Base-by-base conservation (phyloP, 2,113 vertebrate genomes). In the Cricetomys ansorgei region DNA sequence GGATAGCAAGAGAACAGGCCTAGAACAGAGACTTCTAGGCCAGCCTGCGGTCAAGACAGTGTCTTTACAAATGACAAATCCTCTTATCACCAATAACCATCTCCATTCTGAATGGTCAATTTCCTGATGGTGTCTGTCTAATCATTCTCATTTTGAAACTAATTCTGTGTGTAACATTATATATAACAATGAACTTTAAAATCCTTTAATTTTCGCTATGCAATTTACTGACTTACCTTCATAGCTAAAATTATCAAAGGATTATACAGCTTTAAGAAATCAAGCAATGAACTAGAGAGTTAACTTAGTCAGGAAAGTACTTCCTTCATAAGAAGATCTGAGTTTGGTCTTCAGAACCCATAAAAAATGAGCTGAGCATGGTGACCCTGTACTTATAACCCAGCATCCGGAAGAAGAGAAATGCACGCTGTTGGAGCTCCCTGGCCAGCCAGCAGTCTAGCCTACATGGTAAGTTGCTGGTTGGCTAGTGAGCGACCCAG, bases 121-220 rank as follows among this genome's bases (percentile, higher is more conserved):
- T 27, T 73, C 75, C 86, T 37, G 19, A 45, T 1, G 19, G 34
- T 6, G 59, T 12, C 53, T 69, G 62, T 85, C 43, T 50, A 43
- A 84, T 79, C 48, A 85, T 65, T 92, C 92, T 81, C 55, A 75
- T 65, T 92, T 94, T 81, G 37, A 85, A 80, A 81, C 12, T 70
- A 13, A 1, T 31, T 34, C 21, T 45, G 12, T 16, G 85, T 85
- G 11, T 48, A 94, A 92, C 5, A 59, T 43, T 77, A 86, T 1
- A 88, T 12, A 50, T 84, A 48, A n/a, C n/a, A 70, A 85, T 64
- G 25, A 59, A 94, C 37, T 57, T 17, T 40, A 85, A 88, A 94
- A 67, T 19, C 34, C n/a, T 73, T 73, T 76, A 67, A 79, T 62
- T 64, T 53, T 73, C 64, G 81, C 12, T 7, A 8, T 93, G 53